Evolutionary conservation across 1,140 invertebrate species (phyloP).

Genomic region (Drosophila serrata): DNA sequence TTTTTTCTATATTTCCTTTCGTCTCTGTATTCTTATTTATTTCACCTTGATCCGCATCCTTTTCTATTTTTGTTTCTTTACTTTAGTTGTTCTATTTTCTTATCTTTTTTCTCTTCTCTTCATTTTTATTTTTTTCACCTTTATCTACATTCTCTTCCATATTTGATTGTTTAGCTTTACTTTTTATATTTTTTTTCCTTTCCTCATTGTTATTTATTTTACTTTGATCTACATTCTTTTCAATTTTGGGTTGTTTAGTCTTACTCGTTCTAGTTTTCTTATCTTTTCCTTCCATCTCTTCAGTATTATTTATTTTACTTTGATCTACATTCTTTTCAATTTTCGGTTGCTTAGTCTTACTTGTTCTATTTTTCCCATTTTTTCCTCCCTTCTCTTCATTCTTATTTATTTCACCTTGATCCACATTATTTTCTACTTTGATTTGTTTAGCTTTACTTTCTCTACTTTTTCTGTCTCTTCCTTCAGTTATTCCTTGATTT

Average conservation of each 20-base stretch:
- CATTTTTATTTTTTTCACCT: too few relatives aligned
- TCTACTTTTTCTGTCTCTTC: background rate
- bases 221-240: too few relatives aligned
- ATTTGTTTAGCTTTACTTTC: background rate
- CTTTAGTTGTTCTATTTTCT: background rate
- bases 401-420: slow-evolving; percentile 1
- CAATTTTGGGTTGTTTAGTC: too few relatives aligned
- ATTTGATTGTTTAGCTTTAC: background rate
- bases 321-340: background rate
- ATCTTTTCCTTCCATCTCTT: background rate
- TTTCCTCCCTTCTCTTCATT: background rate
- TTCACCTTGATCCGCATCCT: background rate
- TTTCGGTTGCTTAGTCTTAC: background rate
- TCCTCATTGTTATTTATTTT: too few relatives aligned
- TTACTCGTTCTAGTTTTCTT: background rate
- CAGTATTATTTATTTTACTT: background rate
- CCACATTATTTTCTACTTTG: background rate
- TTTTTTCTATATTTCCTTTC: background rate
- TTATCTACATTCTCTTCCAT: background rate
- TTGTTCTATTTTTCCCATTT: background rate
- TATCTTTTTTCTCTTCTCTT: too few relatives aligned
- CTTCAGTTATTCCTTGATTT: background rate
- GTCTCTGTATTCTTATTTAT: background rate
- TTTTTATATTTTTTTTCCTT: background rate
- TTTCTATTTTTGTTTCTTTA: background rate